Conservation (phyloP, 2,888 invertebrate genomes). For the Eumerus sabulonum region DNA sequence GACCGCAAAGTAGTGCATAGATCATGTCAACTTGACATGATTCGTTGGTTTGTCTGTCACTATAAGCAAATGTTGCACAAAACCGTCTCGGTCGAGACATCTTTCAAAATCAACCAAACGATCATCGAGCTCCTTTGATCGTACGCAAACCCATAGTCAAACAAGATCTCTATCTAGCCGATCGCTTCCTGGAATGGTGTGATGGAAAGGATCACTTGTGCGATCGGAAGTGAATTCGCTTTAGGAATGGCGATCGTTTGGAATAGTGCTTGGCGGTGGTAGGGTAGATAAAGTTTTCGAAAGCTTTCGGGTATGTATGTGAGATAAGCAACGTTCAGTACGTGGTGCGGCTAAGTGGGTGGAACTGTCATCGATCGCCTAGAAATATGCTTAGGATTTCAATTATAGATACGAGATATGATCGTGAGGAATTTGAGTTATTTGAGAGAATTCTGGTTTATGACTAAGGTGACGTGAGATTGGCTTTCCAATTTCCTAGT, state of each 20-base stretch:
- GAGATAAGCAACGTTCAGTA: slow-evolving; percentile 16
- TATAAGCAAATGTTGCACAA: no score
- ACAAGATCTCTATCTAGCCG: slow-evolving; percentile 22
- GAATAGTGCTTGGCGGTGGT: slow-evolving; percentile 6
- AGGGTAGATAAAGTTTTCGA: slow-evolving; percentile 9
- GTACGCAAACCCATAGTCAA: slow-evolving; percentile 34
- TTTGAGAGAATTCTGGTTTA: no score
- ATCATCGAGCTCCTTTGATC: slow-evolving; percentile 6
- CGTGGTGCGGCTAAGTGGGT: slow-evolving; percentile 32
- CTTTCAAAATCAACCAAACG: slow-evolving; percentile 27
- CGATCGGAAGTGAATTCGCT: slow-evolving; percentile 42
- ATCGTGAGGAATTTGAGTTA: slow-evolving; percentile 17
- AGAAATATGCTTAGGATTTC: slow-evolving; percentile 45
- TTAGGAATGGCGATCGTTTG: not conserved
- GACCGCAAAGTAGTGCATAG: slow-evolving; percentile 45
- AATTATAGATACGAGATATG: slow-evolving; percentile 13
- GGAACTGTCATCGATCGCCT: slow-evolving; percentile 33
- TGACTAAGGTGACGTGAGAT: no score
- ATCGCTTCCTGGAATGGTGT: slow-evolving; percentile 54
- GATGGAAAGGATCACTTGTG: slow-evolving; percentile 35
- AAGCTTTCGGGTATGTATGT: slow-evolving; percentile 20
- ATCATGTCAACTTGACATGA: slow-evolving; percentile 62
- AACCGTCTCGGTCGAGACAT: no score
- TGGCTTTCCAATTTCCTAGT: no score
- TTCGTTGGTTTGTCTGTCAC: slow-evolving; percentile 37